Evolutionary conservation across 2,888 invertebrate genomes (phyloP).

Genomic region (Scaeva pyrastri): DNA sequence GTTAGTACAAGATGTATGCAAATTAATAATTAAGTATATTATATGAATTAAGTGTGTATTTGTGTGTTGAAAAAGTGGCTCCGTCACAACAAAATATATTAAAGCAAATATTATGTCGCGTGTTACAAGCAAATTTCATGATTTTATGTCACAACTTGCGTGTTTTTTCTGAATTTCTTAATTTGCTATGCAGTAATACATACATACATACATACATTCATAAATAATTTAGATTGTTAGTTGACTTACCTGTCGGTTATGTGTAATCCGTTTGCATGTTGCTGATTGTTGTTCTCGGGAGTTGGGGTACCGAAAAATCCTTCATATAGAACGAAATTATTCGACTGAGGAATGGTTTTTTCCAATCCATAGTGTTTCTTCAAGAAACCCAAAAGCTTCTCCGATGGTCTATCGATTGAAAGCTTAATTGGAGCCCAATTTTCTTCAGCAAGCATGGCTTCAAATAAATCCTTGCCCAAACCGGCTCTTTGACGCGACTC

Average conservation of each 20-base stretch:
- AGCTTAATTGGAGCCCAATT: constrained; percentile 88
- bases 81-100: neutral
- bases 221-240: neutral
- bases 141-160: constrained; percentile 34
- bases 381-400: constrained; percentile 94
- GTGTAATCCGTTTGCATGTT: constrained; percentile 79
- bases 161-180: constrained; percentile 27
- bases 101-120: constrained; percentile 37
- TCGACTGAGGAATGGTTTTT: constrained; percentile 91
- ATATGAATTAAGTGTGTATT: constrained; percentile 3
- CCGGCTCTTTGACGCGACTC: constrained; percentile 94
- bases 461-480: constrained; percentile 92
- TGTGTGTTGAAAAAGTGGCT: neutral
- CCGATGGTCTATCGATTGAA: constrained; percentile 97
- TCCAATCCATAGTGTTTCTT: constrained; percentile 90
- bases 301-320: constrained; percentile 88
- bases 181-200: constrained; percentile 1
- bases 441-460: constrained; percentile 92
- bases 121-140: constrained; percentile 47
- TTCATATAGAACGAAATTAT: constrained; percentile 94
- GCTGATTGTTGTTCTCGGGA: constrained; percentile 77
- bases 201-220: neutral
- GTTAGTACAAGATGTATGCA: constrained; percentile 17
- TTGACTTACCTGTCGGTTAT: constrained; percentile 82
- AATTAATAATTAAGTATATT: neutral